Percentiles rank a stretch among this genome's conserved stretches.
Evolutionary conservation across 2,797 vertebrate species (phyloP).

Genomic region (Austrolebias charrua): DNA sequence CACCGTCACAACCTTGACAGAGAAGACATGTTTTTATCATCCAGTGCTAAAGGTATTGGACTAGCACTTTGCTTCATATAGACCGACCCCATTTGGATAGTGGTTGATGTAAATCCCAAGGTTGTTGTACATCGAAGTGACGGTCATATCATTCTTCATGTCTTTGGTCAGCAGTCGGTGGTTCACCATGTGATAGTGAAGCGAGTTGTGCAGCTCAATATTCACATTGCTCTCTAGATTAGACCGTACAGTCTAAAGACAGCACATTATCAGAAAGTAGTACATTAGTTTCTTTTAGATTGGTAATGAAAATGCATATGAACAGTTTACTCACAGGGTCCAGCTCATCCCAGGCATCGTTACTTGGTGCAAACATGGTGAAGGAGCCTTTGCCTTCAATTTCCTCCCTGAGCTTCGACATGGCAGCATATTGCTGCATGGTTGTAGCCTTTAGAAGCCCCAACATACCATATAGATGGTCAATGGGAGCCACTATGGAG

Average conservation of each 20-base stretch:
- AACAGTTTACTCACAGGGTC: conserved; percentile 79
- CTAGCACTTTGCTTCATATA: background rate
- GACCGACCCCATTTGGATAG: conserved; percentile 91
- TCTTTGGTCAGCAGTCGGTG: conserved; percentile 92
- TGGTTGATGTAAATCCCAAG: conserved; percentile 90
- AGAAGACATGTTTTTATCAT: background rate
- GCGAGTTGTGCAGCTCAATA: conserved; percentile 87
- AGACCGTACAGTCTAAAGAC: conserved; percentile 75
- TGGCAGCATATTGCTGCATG: conserved; percentile 85
- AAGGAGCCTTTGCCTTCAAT: conserved; percentile 88
- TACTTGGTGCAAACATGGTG: conserved; percentile 93
- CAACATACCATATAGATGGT: conserved; percentile 90
- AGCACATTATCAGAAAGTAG: conserved; percentile 15
- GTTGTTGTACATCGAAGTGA: conserved; percentile 87
- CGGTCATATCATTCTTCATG: conserved; percentile 86
- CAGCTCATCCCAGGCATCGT: conserved; percentile 90
- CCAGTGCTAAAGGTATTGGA: background rate
- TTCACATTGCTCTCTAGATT: conserved; percentile 88
- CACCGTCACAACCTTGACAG: conserved; percentile 90
- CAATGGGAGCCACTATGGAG: conserved; percentile 88
- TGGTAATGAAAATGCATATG: background rate
- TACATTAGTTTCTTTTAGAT: background rate
- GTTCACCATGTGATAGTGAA: conserved; percentile 92
- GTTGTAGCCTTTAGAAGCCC: conserved; percentile 84
- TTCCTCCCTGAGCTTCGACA: conserved; percentile 86